These are phyloP conservation scores for Patella ulyssiponensis DNA, from an alignment of 2,888 invertebrate genomes.

Conservation along the genomic window DNA sequence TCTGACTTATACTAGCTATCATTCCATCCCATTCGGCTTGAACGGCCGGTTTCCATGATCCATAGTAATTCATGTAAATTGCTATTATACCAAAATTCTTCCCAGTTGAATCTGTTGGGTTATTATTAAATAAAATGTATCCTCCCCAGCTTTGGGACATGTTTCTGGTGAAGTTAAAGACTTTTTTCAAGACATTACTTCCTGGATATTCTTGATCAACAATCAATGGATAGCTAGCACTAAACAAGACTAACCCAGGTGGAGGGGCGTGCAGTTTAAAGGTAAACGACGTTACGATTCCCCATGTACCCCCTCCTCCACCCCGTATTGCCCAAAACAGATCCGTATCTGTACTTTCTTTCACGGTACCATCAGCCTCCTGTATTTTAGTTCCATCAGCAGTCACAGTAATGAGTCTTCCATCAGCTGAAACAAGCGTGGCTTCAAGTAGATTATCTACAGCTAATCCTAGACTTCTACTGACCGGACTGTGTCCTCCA, in stretches of 20 bases:
- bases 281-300: slow-evolving; percentile 37
- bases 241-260: not conserved
- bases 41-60: not conserved
- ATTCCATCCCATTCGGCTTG: not conserved
- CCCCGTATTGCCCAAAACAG: slow-evolving; percentile 49
- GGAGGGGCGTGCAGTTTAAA: slow-evolving; percentile 37
- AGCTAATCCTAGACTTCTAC: slow-evolving; percentile 39
- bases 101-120: not conserved
- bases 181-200: not conserved
- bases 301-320: slow-evolving; percentile 45
- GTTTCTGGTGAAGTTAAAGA: not conserved
- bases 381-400: slow-evolving; percentile 18
- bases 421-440: slow-evolving; percentile 31
- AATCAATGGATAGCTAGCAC: not conserved
- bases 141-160: slow-evolving; percentile 8
- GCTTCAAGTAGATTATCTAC: slow-evolving; percentile 45
- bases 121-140: not conserved
- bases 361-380: slow-evolving; percentile 20
- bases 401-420: slow-evolving; percentile 18
- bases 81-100: not conserved
- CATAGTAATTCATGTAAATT: not conserved
- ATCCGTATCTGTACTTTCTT: slow-evolving; percentile 27
- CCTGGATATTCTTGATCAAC: not conserved
- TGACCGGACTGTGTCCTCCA: slow-evolving; percentile 57
- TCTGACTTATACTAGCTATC: not conserved